phyloP scores from a whole-genome alignment of 1,140 invertebrate species.

The Calliphora vicina region DNA sequence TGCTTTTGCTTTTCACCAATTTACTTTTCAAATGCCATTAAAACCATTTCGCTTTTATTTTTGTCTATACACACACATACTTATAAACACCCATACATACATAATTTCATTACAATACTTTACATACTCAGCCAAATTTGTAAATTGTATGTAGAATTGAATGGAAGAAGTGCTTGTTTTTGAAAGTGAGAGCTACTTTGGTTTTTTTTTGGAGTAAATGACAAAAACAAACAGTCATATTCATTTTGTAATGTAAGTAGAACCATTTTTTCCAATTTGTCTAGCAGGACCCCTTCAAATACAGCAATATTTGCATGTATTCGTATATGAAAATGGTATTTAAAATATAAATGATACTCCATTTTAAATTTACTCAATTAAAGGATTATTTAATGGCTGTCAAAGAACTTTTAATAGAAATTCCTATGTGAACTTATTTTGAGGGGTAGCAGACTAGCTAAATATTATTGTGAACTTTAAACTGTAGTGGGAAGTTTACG shows the following conservation, averaged over 20 bases:
- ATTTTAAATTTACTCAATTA: neutral
- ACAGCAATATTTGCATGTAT: neutral
- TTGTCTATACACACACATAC: neutral
- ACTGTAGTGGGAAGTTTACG: too few species aligned
- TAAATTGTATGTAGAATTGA: neutral
- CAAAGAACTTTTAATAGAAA: neutral
- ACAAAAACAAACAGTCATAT: neutral
- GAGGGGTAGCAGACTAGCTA: too few species aligned
- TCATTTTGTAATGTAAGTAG: neutral
- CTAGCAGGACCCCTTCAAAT: neutral
- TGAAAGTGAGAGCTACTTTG: neutral
- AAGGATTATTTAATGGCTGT: neutral
- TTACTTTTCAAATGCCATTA: slow-evolving; percentile 63
- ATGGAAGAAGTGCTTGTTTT: neutral
- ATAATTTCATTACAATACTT: neutral
- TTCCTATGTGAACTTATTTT: too few species aligned
- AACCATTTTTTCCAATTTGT: neutral
- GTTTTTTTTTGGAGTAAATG: neutral
- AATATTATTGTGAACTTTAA: too few species aligned
- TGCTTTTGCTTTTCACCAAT: slow-evolving; percentile 59
- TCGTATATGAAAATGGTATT: neutral
- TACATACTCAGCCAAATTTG: neutral
- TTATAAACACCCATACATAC: neutral
- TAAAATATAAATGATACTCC: neutral
- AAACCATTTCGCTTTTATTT: slow-evolving; percentile 43